Base-by-base conservation (phyloP, 2,113 vertebrate species). In the Channa maculata region DNA sequence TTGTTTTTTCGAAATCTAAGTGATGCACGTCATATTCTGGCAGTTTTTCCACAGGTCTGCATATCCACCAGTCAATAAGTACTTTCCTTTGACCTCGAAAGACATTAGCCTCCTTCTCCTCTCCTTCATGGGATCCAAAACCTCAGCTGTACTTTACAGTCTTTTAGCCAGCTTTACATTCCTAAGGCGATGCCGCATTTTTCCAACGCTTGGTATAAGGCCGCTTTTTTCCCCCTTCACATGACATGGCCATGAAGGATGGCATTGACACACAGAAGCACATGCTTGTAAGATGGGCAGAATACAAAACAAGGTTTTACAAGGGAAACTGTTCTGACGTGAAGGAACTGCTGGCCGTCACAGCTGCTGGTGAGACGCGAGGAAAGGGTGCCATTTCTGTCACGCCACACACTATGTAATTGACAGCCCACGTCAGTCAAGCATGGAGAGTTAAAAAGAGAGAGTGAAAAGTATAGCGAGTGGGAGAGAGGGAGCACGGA, bases 231-330 rank as follows among this genome's bases (percentile, higher is more conserved):
- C 63, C 57, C 49, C 15, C 46, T 14, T 43, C 73, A 84, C 68
- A 75, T 75, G 81, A 86, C 85, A 71, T 64, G 71, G 33, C 70
- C 81, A 71, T 77, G 79, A 81, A 84, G 79, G 83, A 79, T 63
- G 73, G 77, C 79, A 73, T 3, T 71, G 75, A 78, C 45, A 58
- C 58, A 34, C 48, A 71, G 61, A 85, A 53, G 73, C 65, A 38
- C 58, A 12, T 75, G 76, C 43, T 41, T 57, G 36, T 65, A 41
- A 75, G 75, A 86, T 59, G 65, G 41, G 63, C 51, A 79, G 67
- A 65, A 74, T 51, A 46, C 41, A 79, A 49, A 66, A 70, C 51
- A 36, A 13, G 76, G 57, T 63, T 83, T 85, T 79, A 80, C 65
- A 71, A 69, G 77, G 60, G 54, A 77, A 82, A 68, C 14, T 5